phyloP scores from a whole-genome alignment of 2,888 invertebrate species.

The Lycocerus yunnanus region DNA sequence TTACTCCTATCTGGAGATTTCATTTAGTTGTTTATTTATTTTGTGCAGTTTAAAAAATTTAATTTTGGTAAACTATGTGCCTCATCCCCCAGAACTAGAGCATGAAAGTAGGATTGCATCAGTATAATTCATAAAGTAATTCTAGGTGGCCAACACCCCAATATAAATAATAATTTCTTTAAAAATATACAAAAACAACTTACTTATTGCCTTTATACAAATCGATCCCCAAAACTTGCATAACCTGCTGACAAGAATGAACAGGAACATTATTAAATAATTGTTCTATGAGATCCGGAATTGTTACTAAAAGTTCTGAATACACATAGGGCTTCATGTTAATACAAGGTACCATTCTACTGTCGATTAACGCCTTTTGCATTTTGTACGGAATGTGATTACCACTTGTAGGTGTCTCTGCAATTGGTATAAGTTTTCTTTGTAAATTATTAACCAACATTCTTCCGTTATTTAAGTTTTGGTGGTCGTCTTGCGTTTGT shows the following conservation, averaged over 20 bases:
- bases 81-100: no score
- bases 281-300: slow-evolving; percentile 78
- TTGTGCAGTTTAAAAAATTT: no score
- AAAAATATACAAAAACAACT: slow-evolving; percentile 52
- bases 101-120: no score
- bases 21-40: no score
- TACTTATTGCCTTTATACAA: slow-evolving; percentile 84
- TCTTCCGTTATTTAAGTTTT: slow-evolving; percentile 47
- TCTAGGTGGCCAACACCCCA: background rate
- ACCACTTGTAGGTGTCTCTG: slow-evolving; percentile 69
- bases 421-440: slow-evolving; percentile 71
- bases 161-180: slow-evolving; percentile 8
- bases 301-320: slow-evolving; percentile 79
- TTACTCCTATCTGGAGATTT: no score
- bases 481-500: slow-evolving; percentile 49
- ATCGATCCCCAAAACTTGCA: slow-evolving; percentile 79
- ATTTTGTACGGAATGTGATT: slow-evolving; percentile 78
- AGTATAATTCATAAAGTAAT: no score
- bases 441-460: slow-evolving; percentile 53
- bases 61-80: no score
- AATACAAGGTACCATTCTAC: slow-evolving; percentile 82
- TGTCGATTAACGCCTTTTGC: slow-evolving; percentile 80
- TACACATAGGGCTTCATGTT: slow-evolving; percentile 85
- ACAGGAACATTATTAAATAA: slow-evolving; percentile 80
- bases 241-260: slow-evolving; percentile 76